Percentiles rank a stretch among this genome's conserved stretches.
Evolutionary conservation across 1,140 invertebrate species (phyloP).

Genomic region (Adoxophyes honmai): DNA sequence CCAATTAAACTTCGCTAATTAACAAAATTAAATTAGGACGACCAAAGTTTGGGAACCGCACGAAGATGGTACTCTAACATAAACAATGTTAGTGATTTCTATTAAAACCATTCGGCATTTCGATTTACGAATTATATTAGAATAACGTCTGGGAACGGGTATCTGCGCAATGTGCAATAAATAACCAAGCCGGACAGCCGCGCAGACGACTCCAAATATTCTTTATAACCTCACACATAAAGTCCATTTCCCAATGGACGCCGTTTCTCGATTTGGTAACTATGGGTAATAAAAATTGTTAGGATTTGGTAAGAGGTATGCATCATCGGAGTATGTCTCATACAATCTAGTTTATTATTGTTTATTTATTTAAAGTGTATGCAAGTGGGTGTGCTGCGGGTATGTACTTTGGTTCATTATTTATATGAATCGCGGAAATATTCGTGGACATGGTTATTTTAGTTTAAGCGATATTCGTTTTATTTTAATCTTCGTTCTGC

Average conservation of each 20-base stretch:
- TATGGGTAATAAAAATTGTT: conserved; percentile 25
- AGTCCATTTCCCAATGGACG: conserved; percentile 27
- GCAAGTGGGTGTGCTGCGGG: conserved; percentile 4
- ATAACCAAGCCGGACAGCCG: conserved; percentile 44
- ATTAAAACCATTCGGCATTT: conserved; percentile 70
- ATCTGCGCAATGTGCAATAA: conserved; percentile 67
- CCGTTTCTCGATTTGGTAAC: conserved; percentile 15
- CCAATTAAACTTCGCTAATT: too few relatives aligned
- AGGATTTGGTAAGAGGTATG: conserved; percentile 48
- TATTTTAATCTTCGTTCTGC: too few relatives aligned
- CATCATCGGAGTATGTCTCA: conserved; percentile 18
- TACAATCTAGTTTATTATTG: conserved; percentile 14
- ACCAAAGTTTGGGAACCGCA: conserved; percentile 52
- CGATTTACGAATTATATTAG: conserved; percentile 69
- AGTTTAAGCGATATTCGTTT: neutral
- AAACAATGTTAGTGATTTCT: conserved; percentile 73
- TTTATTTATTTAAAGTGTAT: conserved; percentile 13
- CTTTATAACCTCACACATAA: conserved; percentile 28
- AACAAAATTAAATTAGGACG: too few relatives aligned
- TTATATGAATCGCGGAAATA: neutral
- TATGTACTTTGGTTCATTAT: neutral
- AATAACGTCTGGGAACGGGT: conserved; percentile 62
- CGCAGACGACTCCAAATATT: conserved; percentile 27
- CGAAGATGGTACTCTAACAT: conserved; percentile 56
- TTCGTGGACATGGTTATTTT: neutral